These are phyloP conservation scores for Drosophila tsacasi DNA, from an alignment of 1,140 invertebrate species.

Conservation along the genomic window DNA sequence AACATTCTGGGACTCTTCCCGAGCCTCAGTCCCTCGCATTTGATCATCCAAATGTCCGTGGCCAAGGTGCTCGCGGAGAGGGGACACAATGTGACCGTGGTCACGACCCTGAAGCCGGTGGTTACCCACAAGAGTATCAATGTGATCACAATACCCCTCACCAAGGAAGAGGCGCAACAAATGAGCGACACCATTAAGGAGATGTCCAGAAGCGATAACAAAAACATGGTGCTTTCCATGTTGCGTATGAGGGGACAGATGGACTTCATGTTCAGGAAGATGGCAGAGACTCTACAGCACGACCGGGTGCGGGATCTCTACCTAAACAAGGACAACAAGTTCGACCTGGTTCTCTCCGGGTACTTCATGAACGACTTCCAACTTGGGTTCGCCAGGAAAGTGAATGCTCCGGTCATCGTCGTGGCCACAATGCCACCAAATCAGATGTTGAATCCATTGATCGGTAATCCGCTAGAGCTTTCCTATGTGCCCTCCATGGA, in stretches of 20 bases:
- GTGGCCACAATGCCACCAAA: slow-evolving; percentile 32
- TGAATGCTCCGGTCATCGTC: slow-evolving; percentile 60
- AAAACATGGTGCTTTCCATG: slow-evolving; percentile 5
- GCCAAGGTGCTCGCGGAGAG: slow-evolving; percentile 59
- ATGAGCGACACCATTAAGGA: slow-evolving; percentile 8
- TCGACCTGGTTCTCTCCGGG: slow-evolving; percentile 64
- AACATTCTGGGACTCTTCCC: slow-evolving; percentile 69
- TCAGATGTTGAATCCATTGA: slow-evolving; percentile 23
- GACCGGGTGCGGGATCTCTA: slow-evolving; percentile 45
- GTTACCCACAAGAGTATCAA: slow-evolving; percentile 54
- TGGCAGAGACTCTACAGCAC: slow-evolving; percentile 28
- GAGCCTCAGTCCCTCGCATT: slow-evolving; percentile 57
- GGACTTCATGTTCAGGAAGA: slow-evolving; percentile 29
- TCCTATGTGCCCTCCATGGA: slow-evolving; percentile 47
- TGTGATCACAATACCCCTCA: slow-evolving; percentile 32
- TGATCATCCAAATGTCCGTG: slow-evolving; percentile 68
- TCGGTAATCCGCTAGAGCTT: slow-evolving; percentile 52
- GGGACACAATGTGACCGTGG: slow-evolving; percentile 74
- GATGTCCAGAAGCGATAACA: slow-evolving; percentile 41
- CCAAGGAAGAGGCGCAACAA: slow-evolving; percentile 1
- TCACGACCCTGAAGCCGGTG: slow-evolving; percentile 50
- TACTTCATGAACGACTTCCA: slow-evolving; percentile 65
- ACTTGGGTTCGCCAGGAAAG: slow-evolving; percentile 59
- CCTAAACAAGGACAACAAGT: slow-evolving; percentile 57
- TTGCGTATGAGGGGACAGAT: slow-evolving; percentile 24